A percentile compares a stretch with the other conserved stretches of the same genome.
Evolutionary conservation across 53 echinoderm and acorn worm genomes (phyloP).

Genomic region (Zoroaster sp.): DNA sequence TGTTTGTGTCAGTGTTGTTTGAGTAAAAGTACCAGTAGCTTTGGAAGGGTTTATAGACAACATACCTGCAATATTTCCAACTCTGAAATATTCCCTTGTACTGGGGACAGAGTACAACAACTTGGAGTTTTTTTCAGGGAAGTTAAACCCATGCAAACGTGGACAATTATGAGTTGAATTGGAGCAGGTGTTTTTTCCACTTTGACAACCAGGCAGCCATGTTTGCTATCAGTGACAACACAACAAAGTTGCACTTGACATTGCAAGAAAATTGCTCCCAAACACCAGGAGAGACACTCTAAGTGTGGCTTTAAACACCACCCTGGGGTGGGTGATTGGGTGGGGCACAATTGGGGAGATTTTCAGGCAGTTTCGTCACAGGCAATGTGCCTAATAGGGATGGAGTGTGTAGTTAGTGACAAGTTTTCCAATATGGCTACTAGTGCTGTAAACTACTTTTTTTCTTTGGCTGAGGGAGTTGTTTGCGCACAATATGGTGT

Average conservation of each 20-base stretch:
- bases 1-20: slow-evolving; percentile 29
- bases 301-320: background rate
- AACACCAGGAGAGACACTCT: background rate
- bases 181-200: slow-evolving; percentile 21
- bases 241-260: slow-evolving; percentile 45
- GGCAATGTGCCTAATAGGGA: background rate
- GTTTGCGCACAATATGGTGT: slow-evolving; percentile 33
- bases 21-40: slow-evolving; percentile 35
- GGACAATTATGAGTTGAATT: background rate
- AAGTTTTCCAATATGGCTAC: slow-evolving; percentile 63
- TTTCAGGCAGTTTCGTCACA: background rate
- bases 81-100: slow-evolving; percentile 12
- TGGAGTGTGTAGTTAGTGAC: slow-evolving; percentile 17
- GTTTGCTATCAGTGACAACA: slow-evolving; percentile 29
- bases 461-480: slow-evolving; percentile 30
- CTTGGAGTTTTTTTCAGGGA: slow-evolving; percentile 14
- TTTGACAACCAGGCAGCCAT: slow-evolving; percentile 47
- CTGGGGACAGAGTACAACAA: slow-evolving; percentile 2
- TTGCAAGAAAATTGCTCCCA: background rate
- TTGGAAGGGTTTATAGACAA: background rate
- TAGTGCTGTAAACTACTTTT: slow-evolving; percentile 43
- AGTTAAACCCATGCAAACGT: background rate
- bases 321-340: background rate
- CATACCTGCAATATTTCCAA: slow-evolving; percentile 26
- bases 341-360: background rate